These are phyloP conservation scores for Falco peregrinus DNA, from an alignment of 2,797 vertebrate genomes.

Conservation along the genomic window DNA sequence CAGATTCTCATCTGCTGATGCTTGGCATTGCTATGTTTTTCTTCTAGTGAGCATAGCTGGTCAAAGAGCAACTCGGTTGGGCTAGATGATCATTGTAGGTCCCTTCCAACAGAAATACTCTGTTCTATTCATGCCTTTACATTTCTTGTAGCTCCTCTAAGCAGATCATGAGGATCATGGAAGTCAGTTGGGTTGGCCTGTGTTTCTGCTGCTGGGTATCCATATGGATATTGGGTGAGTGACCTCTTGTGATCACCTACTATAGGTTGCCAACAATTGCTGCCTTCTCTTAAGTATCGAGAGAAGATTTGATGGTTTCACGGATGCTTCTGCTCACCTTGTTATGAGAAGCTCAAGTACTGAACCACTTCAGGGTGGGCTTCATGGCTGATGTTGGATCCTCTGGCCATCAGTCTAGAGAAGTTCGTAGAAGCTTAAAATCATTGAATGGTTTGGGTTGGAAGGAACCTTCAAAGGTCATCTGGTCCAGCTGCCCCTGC, in stretches of 20 bases:
- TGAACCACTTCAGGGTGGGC: not conserved
- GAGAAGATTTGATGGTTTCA: not conserved
- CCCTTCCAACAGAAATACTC: not conserved
- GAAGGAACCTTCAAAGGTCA: too few relatives aligned
- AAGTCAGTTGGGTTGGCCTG: not conserved
- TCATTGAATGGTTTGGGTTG: too few relatives aligned
- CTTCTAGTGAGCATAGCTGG: not conserved
- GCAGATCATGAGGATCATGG: not conserved
- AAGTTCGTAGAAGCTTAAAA: not conserved
- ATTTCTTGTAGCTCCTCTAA: fast-evolving
- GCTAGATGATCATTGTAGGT: too few relatives aligned
- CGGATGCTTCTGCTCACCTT: not conserved
- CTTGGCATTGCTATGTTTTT: not conserved
- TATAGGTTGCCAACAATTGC: not conserved
- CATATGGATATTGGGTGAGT: not conserved
- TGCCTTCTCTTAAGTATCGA: not conserved
- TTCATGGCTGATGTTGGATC: not conserved
- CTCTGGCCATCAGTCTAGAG: not conserved
- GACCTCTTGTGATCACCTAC: not conserved
- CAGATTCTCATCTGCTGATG: not conserved
- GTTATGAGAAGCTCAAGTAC: not conserved
- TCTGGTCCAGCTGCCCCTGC: too few relatives aligned
- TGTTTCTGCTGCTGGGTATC: not conserved
- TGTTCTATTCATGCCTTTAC: not conserved
- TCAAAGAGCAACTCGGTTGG: not conserved